Evolutionary conservation across 2,888 invertebrate species (phyloP), one percentile per base, ranked within the genome.

Genomic region (Noctua janthe): DNA sequence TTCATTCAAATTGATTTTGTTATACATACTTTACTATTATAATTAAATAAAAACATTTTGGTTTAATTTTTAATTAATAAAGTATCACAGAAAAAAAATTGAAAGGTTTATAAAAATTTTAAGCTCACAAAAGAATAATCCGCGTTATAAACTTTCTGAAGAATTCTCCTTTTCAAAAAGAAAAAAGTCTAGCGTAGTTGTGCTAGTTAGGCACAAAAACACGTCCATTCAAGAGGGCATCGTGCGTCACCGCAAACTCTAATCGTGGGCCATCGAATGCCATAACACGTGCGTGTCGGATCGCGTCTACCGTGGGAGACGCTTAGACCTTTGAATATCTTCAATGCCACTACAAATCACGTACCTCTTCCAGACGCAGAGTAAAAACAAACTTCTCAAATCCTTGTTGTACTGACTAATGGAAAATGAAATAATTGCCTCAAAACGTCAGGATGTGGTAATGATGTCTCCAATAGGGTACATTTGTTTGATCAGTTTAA

Each of bases 231-330:
- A 95, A 92, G 91, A 89, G 91, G 85, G 89, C 91, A 92, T 92
- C 92, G 91, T 94, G 94, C 95, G 94, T 95, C 95, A 94, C 94
- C 94, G 92, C 91, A 86, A 91, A 79, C 89, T 90, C 91, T 94
- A 94, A 95, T 95, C 95, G 94, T 89, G 89, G 94, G 93, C 93
- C 95, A 96, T 97, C 96, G 94, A 94, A 96, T 96, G 96, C 95
- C 92, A 93, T 93, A 94, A 94, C 96, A 96, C 96, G 97, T 96
- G 96, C 96, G 95, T 95, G 94, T 95, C 96, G 92, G 96, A 97
- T 96, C 92, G 94, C 93, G 92, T 94, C 95, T 94, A 96, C 96
- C 96, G 97, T 97, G 97, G 96, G 96, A 97, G 96, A 96, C 93
- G 92, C 82, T 85, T 81, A 89, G 89, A 90, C 90, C 89, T 91